phyloP scores from a whole-genome alignment of 2,113 vertebrate species.

The Apodemus sylvaticus region DNA sequence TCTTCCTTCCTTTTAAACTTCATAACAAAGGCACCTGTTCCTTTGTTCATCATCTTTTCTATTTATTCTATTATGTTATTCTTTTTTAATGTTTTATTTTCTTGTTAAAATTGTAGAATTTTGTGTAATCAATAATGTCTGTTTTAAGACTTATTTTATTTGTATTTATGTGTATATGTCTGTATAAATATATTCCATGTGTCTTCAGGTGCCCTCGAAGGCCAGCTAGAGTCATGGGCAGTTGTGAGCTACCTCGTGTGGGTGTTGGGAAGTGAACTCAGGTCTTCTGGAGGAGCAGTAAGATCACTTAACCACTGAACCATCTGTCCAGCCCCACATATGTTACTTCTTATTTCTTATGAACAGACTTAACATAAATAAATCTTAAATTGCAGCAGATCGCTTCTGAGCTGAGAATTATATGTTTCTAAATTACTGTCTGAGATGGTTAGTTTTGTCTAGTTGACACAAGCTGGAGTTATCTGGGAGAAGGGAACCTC shows the following conservation, averaged over 20 bases:
- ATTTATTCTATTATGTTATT: neutral
- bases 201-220: neutral
- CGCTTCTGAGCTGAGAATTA: neutral
- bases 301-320: neutral
- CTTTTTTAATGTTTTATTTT: neutral
- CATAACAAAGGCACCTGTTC: neutral
- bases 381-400: neutral
- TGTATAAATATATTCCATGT: neutral
- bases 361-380: neutral
- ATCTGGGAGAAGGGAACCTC: neutral
- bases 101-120: neutral
- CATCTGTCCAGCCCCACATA: neutral
- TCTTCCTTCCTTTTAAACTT: neutral
- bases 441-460: neutral
- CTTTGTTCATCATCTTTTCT: neutral
- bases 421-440: neutral
- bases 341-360: neutral
- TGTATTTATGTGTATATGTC: neutral
- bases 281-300: neutral
- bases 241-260: neutral
- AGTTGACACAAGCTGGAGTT: neutral
- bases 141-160: neutral
- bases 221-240: neutral
- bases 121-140: neutral
- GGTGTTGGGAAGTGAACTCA: neutral